Evolutionary conservation across 2,797 vertebrate species (phyloP), one percentile per base, ranked within the genome.

Genomic region (Tolypeutes matacus): DNA sequence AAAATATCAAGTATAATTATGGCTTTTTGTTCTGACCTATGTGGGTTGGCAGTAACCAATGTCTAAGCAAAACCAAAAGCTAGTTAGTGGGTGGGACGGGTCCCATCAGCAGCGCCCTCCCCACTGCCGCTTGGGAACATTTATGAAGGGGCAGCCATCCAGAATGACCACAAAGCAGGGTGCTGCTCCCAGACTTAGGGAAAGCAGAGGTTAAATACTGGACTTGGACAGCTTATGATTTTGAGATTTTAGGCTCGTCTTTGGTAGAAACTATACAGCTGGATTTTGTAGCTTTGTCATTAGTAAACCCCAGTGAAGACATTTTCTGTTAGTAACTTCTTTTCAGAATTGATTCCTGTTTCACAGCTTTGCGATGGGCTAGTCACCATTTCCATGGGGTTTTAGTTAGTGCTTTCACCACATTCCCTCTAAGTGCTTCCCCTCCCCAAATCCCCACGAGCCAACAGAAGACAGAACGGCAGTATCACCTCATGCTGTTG

Each of bases 351-450:
- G 82, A 56, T 86, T 96, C 89, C 93, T 91, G 42, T 84, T 97
- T 96, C 96, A 58, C 86, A 93, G 65, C 56, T n/a, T 94, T 95
- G 89, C 23, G 69, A 89, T 53, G 94, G 93, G 97, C 95, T 84
- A 23, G 90, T 97, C 96, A 89, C 78, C 86, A 60, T 97, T 96
- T 96, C 72, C 86, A 0, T 25, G 83, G 56, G 90, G 56, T 93
- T 96, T 96, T 94, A 89, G 60, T 93, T 90, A 89, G 90, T 42
- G 8, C 96, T 97, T 97, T 96, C 56, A 9, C 90, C 95, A 51
- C 58, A n/a, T 96, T 96, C 96, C 97, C 94, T 91, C 92, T 96
- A 94, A 62, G 34, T 49, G 78, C 88, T 91, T 96, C 81, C 72
- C 96, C 77, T 9, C 46, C 39, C 96, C 84, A 88, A 95, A 89